Evolutionary conservation across 1,140 invertebrate genomes (phyloP).

Genomic region (Sogatella furcifera): DNA sequence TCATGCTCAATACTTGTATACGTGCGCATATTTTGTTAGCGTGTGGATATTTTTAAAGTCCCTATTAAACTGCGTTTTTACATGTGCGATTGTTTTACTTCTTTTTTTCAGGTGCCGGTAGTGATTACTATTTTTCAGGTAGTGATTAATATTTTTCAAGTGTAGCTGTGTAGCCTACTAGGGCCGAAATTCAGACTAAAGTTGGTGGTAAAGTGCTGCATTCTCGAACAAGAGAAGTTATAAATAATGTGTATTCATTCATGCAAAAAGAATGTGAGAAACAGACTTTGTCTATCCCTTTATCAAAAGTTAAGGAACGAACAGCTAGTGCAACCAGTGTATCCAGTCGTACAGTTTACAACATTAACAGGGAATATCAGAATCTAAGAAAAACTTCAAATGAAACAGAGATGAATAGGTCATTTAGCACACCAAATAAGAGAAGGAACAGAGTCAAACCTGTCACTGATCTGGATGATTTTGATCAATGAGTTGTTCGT

Average conservation of each 20-base stretch:
- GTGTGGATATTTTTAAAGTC: too few relatives aligned
- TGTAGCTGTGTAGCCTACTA: neutral
- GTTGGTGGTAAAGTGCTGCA: conserved; percentile 8
- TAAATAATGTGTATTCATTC: conserved; percentile 8
- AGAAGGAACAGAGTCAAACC: neutral
- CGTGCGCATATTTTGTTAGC: too few relatives aligned
- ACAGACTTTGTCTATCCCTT: neutral
- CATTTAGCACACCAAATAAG: conserved; percentile 10
- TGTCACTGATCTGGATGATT: neutral
- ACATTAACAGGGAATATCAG: conserved; percentile 2
- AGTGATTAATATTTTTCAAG: too few relatives aligned
- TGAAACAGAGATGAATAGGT: neutral
- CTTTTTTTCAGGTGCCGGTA: too few relatives aligned
- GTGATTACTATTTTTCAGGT: too few relatives aligned
- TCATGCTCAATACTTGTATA: too few relatives aligned
- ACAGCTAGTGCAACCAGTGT: conserved; percentile 2
- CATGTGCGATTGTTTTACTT: too few relatives aligned
- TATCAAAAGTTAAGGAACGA: neutral
- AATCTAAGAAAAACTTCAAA: neutral
- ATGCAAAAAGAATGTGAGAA: conserved; percentile 7
- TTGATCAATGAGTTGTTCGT: conserved; percentile 3
- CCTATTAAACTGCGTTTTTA: too few relatives aligned
- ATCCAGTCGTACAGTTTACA: neutral
- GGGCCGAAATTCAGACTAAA: neutral
- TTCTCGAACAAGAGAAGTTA: conserved; percentile 6